Conservation (phyloP, 1,140 invertebrate genomes). For the Drosophila navojoa region DNA sequence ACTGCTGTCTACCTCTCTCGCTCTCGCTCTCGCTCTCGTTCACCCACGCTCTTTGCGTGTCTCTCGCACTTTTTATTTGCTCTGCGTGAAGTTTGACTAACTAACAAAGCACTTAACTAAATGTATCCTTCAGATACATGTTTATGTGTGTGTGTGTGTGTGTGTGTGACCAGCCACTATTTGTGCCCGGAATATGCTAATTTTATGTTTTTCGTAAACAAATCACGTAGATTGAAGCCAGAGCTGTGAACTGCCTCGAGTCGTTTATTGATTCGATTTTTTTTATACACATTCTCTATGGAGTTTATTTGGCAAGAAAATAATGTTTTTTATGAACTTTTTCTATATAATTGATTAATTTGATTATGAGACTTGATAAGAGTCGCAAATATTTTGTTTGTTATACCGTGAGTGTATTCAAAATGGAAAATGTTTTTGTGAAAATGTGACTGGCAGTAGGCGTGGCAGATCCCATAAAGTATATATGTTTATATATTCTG, state of each 20-base stretch:
- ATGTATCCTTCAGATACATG: constrained; percentile 52
- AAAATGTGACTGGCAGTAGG: too few relatives aligned
- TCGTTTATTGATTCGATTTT: constrained; percentile 17
- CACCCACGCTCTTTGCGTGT: not conserved
- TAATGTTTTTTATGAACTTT: too few relatives aligned
- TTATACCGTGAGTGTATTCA: too few relatives aligned
- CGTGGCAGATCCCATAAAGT: too few relatives aligned
- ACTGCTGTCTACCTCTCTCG: not conserved
- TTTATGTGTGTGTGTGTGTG: constrained; percentile 1
- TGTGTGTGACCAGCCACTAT: constrained; percentile 9
- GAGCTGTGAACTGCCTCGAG: not conserved
- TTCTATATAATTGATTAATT: not conserved
- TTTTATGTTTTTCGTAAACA: constrained; percentile 65
- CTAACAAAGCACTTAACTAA: constrained; percentile 66
- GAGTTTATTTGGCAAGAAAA: not conserved
- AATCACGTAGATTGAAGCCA: constrained; percentile 63
- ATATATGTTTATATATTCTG: too few relatives aligned
- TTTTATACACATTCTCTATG: not conserved
- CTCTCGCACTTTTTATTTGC: constrained; percentile 53
- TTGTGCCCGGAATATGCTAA: constrained; percentile 65
- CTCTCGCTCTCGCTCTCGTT: not conserved
- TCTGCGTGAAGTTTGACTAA: constrained; percentile 52
- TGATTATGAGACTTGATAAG: too few relatives aligned
- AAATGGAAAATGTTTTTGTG: too few relatives aligned
- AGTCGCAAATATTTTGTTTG: too few relatives aligned